Percentiles rank a stretch among this genome's conserved stretches.
Conservation (phyloP, 2,113 vertebrate species). For the Podarcis muralis region DNA sequence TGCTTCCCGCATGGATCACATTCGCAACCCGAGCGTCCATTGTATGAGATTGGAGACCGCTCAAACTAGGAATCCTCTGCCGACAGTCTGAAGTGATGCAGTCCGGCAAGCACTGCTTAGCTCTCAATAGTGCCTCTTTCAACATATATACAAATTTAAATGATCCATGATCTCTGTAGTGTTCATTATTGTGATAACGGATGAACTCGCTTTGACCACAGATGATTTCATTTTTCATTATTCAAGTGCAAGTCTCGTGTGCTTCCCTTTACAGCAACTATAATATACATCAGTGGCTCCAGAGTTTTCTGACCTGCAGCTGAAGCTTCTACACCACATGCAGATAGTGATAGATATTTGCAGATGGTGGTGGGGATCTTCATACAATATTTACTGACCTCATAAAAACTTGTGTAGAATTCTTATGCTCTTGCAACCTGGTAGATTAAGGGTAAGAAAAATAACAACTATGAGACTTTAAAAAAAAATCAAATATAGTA, state of each 20-base stretch:
- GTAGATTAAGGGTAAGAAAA: neutral
- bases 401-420: neutral
- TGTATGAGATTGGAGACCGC: neutral
- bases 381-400: neutral
- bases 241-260: neutral
- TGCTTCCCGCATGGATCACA: no score
- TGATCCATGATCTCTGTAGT: neutral
- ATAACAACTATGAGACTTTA: neutral
- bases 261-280: neutral
- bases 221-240: neutral
- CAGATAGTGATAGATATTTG: neutral
- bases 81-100: neutral
- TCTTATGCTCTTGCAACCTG: neutral
- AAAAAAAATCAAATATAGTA: no score
- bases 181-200: neutral
- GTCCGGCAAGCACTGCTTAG: neutral
- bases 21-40: no score
- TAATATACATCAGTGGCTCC: neutral
- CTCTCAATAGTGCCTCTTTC: neutral
- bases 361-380: neutral
- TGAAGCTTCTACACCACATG: neutral
- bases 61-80: neutral
- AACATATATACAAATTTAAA: neutral
- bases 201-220: neutral
- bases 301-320: neutral